Evolutionary conservation across 1,140 invertebrate species (phyloP), one percentile per base, ranked within the genome.

Genomic region (Idris sp.): DNA sequence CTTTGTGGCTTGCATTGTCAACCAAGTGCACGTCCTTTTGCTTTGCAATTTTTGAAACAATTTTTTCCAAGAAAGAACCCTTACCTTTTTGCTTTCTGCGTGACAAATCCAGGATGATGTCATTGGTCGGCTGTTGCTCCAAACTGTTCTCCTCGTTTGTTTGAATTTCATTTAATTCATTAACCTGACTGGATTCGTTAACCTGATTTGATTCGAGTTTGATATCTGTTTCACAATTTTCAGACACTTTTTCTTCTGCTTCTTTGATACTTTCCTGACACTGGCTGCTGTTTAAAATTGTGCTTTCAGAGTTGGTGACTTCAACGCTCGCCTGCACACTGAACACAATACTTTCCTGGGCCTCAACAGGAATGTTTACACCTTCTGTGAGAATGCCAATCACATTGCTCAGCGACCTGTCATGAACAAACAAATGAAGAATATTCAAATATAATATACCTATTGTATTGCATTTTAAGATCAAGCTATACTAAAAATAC

Each of bases 351-450:
- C 80, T 86, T 2, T 86, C 83, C 7, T 83, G 84, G 0, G 77
- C 53, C 9, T 86, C 85, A 0, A 82, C 64, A 0, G 86, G 83
- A 1, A 88, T 86, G 36, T 88, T 88, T 4, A 86, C 81, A 0
- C 84, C 86, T 19, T 88, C 86, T 0, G 86, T 88, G 0, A 88
- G 58, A 30, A 88, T 88, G 1, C 86, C 86, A 2, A 88, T 87
- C 0, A 88, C 86, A 15, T 76, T 88, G 44, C 77, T 87, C 9
- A 87, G 53, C 0, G 84, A 87, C 3, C 81, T 73, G 43, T 25
- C 49, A 51, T n/a, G n/a, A n/a, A n/a, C n/a, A n/a, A n/a, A n/a
- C n/a, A n/a, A n/a, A n/a, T n/a, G n/a, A n/a, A n/a, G n/a, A n/a
- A n/a, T n/a, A n/a, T n/a, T n/a, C n/a, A n/a, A n/a, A n/a, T n/a